Conservation (phyloP, 2,113 vertebrate genomes). For the Lagopus muta region DNA sequence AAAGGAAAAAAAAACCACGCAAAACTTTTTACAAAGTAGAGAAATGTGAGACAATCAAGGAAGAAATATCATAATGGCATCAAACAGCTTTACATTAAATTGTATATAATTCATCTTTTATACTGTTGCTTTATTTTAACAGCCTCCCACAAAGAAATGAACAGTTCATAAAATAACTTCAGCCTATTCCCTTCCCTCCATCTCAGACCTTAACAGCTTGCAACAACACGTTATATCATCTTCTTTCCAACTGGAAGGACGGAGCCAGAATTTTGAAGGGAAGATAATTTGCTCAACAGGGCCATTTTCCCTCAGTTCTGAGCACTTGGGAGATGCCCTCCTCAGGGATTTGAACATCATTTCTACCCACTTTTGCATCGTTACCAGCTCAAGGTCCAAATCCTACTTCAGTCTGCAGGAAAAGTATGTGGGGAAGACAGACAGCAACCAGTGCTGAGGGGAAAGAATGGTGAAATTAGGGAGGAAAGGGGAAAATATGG, state of each 20-base stretch:
- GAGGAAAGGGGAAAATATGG: not conserved
- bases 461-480: not conserved
- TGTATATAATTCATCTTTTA: constrained; percentile 60
- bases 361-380: not conserved
- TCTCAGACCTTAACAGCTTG: constrained; percentile 58
- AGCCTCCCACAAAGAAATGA: constrained; percentile 53
- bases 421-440: not conserved
- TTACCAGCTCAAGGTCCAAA: not conserved
- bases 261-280: constrained; percentile 9
- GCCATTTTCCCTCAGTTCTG: not conserved
- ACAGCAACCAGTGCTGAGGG: not conserved
- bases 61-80: constrained; percentile 65
- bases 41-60: constrained; percentile 60
- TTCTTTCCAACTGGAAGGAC: constrained; percentile 47
- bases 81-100: constrained; percentile 63
- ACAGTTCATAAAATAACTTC: constrained; percentile 58
- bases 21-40: constrained; percentile 60
- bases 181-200: constrained; percentile 38
- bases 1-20: constrained; percentile 55
- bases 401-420: not conserved
- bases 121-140: constrained; percentile 50
- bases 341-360: not conserved
- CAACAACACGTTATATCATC: constrained; percentile 41
- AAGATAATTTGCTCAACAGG: constrained; percentile 16
- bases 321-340: not conserved